Base-by-base conservation (phyloP, 2,888 invertebrate species). In the Trichopoda pennipes region DNA sequence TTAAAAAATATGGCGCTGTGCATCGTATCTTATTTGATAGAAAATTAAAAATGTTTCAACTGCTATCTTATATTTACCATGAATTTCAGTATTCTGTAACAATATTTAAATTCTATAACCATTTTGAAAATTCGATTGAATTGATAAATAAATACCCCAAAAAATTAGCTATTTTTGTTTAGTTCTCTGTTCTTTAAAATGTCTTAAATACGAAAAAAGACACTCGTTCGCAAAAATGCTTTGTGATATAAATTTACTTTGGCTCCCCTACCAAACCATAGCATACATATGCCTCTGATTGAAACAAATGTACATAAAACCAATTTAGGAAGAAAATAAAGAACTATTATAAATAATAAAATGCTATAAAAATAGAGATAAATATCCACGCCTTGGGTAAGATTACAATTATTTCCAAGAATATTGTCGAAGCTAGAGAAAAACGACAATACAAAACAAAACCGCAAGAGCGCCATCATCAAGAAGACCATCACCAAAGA, bases 401-500 rank as follows among this genome's bases (percentile, higher is more conserved):
- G 68, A 82, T 76, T 68, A 72, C 79, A 82, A 79, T 79, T 79
- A 82, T 79, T 76, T 79, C 75, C 66, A 72, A 72, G 82, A 79
- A 82, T 56, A 79, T 63, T 82, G 61, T 82, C 66, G 51, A 76
- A 72, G 60, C 66, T 16, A 44, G 23, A 32, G 56, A 49, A 42
- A 75, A 75, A 2, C 72, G 44, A 2, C 72, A 51, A n/a, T 28
- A 28, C 4, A 28, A 51, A 23, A n/a, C 12, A 70, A 35, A 61
- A 49, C 60, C 56, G n/a, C 68, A 69, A 64, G 19, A 74, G 64
- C 66, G 53, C 70, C 47, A 70, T 64, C 55, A 35, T 49, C 72
- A 44, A 68, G 49, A 32, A 51, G 19, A 68, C 17, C 49, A 68
- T n/a, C 38, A 28, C 12, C 19, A 74, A 17, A 78, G 42, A 35